Percentiles rank a stretch among this genome's conserved stretches.
These are phyloP conservation scores for Sphaeridia pumilis DNA, from an alignment of 2,888 invertebrate species.

Conservation along the genomic window DNA sequence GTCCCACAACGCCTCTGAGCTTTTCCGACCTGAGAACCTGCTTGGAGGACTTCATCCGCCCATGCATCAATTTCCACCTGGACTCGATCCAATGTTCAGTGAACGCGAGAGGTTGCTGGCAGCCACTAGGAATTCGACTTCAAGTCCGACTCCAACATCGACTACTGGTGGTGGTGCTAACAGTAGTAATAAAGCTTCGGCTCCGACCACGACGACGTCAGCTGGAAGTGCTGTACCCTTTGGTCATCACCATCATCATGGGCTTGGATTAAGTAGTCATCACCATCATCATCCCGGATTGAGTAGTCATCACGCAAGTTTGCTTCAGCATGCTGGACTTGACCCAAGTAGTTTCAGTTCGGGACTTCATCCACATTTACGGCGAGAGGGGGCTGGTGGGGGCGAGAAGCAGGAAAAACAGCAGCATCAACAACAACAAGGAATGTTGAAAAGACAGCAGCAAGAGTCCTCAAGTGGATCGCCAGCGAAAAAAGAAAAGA, in stretches of 20 bases:
- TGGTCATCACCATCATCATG: slow-evolving; percentile 21
- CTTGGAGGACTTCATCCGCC: slow-evolving; percentile 13
- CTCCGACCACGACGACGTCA: no score
- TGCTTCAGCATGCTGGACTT: slow-evolving; percentile 9
- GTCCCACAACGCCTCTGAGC: slow-evolving; percentile 7
- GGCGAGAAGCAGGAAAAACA: background rate
- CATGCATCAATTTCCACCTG: slow-evolving; percentile 5
- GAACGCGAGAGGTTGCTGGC: slow-evolving; percentile 12
- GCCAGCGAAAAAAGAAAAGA: no score
- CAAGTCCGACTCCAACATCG: background rate
- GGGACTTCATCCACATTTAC: background rate
- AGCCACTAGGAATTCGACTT: slow-evolving; percentile 15
- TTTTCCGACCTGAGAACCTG: slow-evolving; percentile 17
- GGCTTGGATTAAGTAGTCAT: no score
- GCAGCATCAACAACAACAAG: no score
- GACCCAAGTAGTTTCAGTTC: background rate
- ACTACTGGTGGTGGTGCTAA: background rate
- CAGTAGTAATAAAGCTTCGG: background rate
- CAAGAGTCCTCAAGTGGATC: no score
- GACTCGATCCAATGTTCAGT: background rate
- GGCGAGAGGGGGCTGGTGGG: no score
- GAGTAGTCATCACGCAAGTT: no score
- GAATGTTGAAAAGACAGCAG: no score
- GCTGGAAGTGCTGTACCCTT: no score
- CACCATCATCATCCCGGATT: slow-evolving; percentile 10